These are phyloP conservation scores for Podarcis raffonei DNA, from an alignment of 2,113 vertebrate genomes.

Conservation along the genomic window DNA sequence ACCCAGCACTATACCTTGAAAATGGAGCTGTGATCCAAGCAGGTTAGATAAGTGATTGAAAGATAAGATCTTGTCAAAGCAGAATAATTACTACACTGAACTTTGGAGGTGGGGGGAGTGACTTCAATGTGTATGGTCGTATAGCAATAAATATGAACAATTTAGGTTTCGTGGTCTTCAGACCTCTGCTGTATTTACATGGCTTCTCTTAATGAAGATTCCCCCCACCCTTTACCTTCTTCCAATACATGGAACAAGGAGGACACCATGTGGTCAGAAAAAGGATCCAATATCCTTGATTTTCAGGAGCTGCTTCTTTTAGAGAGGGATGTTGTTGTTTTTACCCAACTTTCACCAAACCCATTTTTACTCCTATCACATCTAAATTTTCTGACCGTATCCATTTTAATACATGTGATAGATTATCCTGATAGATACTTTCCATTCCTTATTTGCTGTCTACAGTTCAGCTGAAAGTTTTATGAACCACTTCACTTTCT, in stretches of 20 bases:
- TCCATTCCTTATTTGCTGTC: neutral
- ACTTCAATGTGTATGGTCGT: conserved; percentile 2
- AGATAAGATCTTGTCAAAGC: conserved; percentile 24
- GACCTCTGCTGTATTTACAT: conserved; percentile 33
- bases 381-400: neutral
- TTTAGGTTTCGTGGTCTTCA: conserved; percentile 34
- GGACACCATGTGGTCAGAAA: conserved; percentile 65
- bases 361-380: neutral
- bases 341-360: neutral
- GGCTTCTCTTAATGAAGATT: conserved; percentile 26
- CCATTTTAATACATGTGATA: too few relatives aligned
- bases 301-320: conserved; percentile 6
- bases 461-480: neutral
- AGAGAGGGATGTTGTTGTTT: neutral
- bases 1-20: conserved; percentile 13
- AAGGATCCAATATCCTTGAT: conserved; percentile 36
- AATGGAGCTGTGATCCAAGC: conserved; percentile 28
- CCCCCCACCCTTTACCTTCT: conserved; percentile 31
- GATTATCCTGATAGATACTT: neutral
- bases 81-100: conserved; percentile 46
- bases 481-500: neutral
- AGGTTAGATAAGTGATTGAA: conserved; percentile 38
- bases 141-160: conserved; percentile 24
- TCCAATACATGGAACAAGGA: conserved; percentile 47
- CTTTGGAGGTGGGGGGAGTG: conserved; percentile 14